Evolutionary conservation across 2,113 vertebrate species (phyloP), one percentile per base, ranked within the genome.

Genomic region (Edolisoma coerulescens): DNA sequence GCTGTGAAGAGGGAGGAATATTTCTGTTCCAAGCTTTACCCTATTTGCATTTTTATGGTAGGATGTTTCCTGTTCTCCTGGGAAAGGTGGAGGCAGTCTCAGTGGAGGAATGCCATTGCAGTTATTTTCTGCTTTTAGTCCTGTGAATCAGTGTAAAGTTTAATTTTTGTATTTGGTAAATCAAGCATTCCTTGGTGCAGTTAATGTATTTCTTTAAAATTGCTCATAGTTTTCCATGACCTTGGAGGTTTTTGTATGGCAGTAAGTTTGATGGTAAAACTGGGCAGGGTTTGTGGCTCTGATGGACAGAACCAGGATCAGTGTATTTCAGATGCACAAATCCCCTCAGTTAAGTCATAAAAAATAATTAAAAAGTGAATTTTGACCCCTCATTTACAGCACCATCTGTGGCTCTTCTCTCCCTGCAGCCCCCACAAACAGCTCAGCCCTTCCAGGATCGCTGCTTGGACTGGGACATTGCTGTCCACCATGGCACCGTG

Each of bases 401-500:
- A 93, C 83, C 44, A 95, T 92, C 44, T 83, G 92, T 87, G 50
- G 53, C 33, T 59, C 18, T 91, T 37, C 83, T 96, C 53, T 80
- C 92, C 73, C 67, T 73, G 6, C 92, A 99, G 98, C 67, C 33
- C 45, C 7, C 54, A 14, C 95, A 95, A 50, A 49, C 32, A 24
- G 26, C 44, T 53, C 61, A 61, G 30, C 53, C 81, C 89, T 70
- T 39, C 41, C 54, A 60, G 92, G 93, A 97, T 88, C 82, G 69
- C 49, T 19, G 68, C 37, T 86, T 61, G 75, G 96, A 96, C 13
- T 82, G 84, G 16, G 35, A 93, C 63, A 88, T 98, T 79, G 93
- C 77, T 54, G 97, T 98, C 96, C 83, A 63, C 68, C 90, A 98
- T 5, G 99, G 99, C 33, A 64, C 30, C 2, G 74, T 97, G 60